Conservation (phyloP, 2,888 invertebrate species). For the Steinernema scapterisci region DNA sequence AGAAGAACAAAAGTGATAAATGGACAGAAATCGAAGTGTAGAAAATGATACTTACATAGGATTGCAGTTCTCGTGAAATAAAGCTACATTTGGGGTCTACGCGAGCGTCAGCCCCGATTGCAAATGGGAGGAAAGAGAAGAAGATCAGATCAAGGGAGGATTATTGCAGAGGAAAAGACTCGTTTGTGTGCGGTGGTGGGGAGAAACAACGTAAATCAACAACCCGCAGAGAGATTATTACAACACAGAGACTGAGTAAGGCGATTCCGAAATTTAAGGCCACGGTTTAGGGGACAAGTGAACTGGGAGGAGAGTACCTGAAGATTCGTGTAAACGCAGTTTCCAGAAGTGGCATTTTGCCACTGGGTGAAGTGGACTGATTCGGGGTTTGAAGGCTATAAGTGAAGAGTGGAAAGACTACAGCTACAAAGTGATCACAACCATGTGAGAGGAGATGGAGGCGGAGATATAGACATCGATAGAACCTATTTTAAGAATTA, state of each 20-base stretch:
- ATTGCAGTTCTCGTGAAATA: neutral
- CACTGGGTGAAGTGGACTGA: no score
- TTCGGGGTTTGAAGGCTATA: no score
- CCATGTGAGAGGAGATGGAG: no score
- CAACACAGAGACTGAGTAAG: neutral
- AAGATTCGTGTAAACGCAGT: neutral
- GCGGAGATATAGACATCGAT: no score
- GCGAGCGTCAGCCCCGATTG: neutral
- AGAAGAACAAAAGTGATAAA: no score
- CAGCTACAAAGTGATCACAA: neutral
- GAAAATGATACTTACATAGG: neutral
- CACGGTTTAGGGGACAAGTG: neutral
- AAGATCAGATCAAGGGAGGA: neutral
- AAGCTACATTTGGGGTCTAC: neutral
- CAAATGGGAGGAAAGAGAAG: neutral
- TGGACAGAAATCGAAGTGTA: neutral
- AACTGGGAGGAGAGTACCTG: neutral
- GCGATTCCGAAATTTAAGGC: conserved; percentile 6
- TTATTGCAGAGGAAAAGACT: neutral
- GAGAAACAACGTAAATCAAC: conserved; percentile 25
- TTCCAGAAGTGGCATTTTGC: neutral
- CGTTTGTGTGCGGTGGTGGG: neutral
- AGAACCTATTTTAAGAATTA: no score
- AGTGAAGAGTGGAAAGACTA: neutral
- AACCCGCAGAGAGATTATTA: conserved; percentile 11